Conservation (phyloP, 1,140 invertebrate genomes). For the Andricus grossulariae region DNA sequence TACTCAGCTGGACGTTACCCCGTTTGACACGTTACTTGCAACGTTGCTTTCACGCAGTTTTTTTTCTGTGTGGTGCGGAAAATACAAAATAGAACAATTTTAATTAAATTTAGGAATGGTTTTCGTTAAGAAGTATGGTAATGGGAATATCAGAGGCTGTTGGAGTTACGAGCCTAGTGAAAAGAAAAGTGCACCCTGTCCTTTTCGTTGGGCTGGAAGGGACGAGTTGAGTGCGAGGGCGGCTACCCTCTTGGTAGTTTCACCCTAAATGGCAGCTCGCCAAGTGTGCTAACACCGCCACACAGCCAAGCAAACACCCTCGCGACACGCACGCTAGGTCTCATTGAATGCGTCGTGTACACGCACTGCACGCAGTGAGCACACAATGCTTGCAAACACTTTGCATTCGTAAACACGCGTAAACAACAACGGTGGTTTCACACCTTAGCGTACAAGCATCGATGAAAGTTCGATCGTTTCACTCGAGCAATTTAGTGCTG, state of each 20-base stretch:
- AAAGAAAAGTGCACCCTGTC: conserved; percentile 21
- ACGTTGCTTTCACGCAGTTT: no score
- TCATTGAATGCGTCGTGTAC: conserved; percentile 66
- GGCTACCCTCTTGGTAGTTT: conserved; percentile 54
- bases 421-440: conserved; percentile 72
- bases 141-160: not conserved
- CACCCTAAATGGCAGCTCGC: conserved; percentile 71
- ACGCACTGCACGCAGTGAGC: conserved; percentile 64
- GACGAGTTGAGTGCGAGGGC: conserved; percentile 32
- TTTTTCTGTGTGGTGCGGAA: no score
- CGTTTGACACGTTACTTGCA: no score
- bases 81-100: no score
- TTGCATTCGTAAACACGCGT: conserved; percentile 75
- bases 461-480: conserved; percentile 44
- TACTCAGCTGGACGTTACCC: no score
- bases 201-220: conserved; percentile 33
- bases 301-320: conserved; percentile 62
- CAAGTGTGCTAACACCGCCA: conserved; percentile 71
- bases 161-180: not conserved
- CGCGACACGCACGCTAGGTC: conserved; percentile 64
- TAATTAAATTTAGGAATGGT: no score
- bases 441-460: conserved; percentile 61
- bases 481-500: not conserved
- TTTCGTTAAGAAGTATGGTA: not conserved
- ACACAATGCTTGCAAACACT: conserved; percentile 74